Base-by-base conservation (phyloP, 2,888 invertebrate genomes). In the Exephanes ischioxanthus region DNA sequence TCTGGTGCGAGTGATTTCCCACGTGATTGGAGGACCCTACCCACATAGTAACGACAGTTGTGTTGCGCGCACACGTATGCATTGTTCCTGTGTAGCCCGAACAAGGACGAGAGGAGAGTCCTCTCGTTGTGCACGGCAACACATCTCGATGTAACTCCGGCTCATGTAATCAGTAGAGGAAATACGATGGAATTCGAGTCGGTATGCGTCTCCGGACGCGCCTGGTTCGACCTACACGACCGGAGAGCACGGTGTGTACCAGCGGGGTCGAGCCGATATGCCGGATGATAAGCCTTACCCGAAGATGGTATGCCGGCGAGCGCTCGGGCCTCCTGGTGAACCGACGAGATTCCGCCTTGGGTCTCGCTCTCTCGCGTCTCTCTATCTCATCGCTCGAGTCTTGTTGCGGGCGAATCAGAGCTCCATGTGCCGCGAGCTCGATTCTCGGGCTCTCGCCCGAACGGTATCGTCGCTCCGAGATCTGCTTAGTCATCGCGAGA, bases 171-270 rank as follows among this genome's bases (percentile, higher is more conserved):
- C 93, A 91, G 89, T 88, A 85, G 86, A 83, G 88, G 90, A 91
- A 92, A 91, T 89, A 92, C 90, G 91, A 92, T 92, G 92, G 92
- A 92, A 93, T 92, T 90, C 89, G 88, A 88, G 87, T 89, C 88
- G 92, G 90, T 90, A 92, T 91, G 91, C 90, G 87, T 82, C 88
- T 84, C 89, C 80, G 87, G 89, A 90, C 90, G 89, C 89, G 90
- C 90, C 88, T 88, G 87, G 83, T 58, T 76, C 71, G 84, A 85
- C 86, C 87, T 85, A 88, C 87, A 85, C 66, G 85, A 76, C 71
- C 83, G 66, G 66, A 76, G 82, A 80, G 79, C 66, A 76, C 79
- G 41, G 71, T 80, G 73, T 82, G 68, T 83, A 85, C 85, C 75
- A 82, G 85, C 82, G 76, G 83, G 80, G 76, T 83, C 85, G 85